Conservation (phyloP, 2,888 invertebrate genomes). For the Portevinia maculata region DNA sequence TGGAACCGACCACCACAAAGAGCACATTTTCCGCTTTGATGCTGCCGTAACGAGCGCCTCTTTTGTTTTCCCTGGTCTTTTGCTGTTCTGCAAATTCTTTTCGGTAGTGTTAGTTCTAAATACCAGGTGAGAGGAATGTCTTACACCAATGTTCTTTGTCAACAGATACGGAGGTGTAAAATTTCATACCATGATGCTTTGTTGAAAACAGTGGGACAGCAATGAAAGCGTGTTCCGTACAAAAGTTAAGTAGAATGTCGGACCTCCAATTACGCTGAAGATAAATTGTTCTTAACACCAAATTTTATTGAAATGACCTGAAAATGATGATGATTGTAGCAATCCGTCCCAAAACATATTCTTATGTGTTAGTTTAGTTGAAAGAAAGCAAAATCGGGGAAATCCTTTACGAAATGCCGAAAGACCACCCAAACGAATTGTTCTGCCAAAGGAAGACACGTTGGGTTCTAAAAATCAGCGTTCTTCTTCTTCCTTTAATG, state of each 20-base stretch:
- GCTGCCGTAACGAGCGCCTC: constrained; percentile 80
- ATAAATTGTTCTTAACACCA: constrained; percentile 65
- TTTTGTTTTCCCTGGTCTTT: constrained; percentile 78
- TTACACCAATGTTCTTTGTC: constrained; percentile 75
- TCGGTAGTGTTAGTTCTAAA: constrained; percentile 76
- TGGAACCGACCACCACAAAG: constrained; percentile 80
- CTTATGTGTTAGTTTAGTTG: not conserved
- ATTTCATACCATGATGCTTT: constrained; percentile 77
- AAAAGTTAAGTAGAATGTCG: constrained; percentile 53
- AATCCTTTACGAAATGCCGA: constrained; percentile 28
- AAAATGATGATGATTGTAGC: constrained; percentile 21
- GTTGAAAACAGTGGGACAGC: constrained; percentile 57
- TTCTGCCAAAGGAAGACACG: not conserved
- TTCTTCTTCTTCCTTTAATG: no score
- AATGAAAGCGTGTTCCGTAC: constrained; percentile 52
- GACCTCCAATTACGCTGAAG: constrained; percentile 68
- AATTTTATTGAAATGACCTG: constrained; percentile 15
- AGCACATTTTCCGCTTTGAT: constrained; percentile 82
- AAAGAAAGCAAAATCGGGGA: not conserved
- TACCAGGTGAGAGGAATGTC: constrained; percentile 74
- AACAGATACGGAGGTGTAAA: constrained; percentile 78
- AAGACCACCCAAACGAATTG: constrained; percentile 71
- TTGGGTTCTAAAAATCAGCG: no score
- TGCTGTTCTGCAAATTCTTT: constrained; percentile 79
- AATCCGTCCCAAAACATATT: constrained; percentile 9